Conservation (phyloP, 2,113 vertebrate species). For the Charina bottae region DNA sequence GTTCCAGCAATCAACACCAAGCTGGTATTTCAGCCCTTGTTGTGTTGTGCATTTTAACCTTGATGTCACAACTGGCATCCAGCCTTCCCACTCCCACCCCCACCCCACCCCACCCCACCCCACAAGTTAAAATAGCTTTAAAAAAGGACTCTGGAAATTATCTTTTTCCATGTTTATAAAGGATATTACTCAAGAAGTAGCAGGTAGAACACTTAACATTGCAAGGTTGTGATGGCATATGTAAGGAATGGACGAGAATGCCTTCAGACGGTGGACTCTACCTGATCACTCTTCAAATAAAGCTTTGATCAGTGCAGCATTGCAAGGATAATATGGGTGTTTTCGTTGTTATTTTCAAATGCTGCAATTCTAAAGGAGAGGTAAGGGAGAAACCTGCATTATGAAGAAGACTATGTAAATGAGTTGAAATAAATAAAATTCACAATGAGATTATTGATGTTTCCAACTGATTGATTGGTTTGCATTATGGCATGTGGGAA, state of each 20-base stretch:
- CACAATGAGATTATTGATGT: background rate
- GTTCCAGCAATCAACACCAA: slow-evolving; percentile 12
- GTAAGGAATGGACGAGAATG: background rate
- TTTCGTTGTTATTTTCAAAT: background rate
- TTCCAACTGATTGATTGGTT: background rate
- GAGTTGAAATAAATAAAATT: background rate
- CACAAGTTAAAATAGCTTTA: background rate
- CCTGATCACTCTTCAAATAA: too few relatives aligned
- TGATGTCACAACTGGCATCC: background rate
- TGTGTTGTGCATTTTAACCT: background rate
- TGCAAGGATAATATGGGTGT: background rate
- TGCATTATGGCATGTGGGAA: background rate
- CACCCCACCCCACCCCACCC: too few relatives aligned
- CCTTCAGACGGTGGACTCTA: background rate
- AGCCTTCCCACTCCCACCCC: background rate
- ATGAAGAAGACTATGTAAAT: background rate
- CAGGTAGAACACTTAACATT: background rate
- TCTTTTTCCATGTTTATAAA: background rate
- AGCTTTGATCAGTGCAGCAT: background rate
- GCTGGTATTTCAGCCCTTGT: background rate
- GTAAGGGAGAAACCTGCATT: background rate
- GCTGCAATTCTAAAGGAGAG: background rate
- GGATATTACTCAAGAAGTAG: background rate
- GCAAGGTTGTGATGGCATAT: background rate
- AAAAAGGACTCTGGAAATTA: background rate